Evolutionary conservation across 2,888 invertebrate genomes (phyloP).

Genomic region (Uropetala carovei): DNA sequence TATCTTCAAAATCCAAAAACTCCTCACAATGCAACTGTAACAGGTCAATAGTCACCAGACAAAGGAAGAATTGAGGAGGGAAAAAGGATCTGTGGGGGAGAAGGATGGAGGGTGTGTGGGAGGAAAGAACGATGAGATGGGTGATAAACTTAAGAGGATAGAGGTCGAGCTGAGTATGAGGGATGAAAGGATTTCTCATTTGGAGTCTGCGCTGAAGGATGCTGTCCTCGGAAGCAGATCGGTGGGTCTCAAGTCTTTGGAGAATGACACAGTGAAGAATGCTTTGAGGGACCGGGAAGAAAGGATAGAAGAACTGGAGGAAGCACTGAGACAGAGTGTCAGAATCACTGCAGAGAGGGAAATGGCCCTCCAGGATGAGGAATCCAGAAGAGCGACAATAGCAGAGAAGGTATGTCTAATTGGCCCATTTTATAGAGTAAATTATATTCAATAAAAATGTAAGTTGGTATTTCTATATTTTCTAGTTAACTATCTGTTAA

Average conservation of each 20-base stretch:
- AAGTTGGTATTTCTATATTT: too few species aligned
- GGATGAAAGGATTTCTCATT: slow-evolving; percentile 78
- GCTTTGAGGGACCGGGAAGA: slow-evolving; percentile 77
- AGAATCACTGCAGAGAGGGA: slow-evolving; percentile 84
- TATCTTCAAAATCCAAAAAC: slow-evolving; percentile 41
- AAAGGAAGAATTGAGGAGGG: slow-evolving; percentile 69
- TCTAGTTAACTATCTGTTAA: too few species aligned
- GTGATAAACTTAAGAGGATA: slow-evolving; percentile 34
- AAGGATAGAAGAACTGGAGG: slow-evolving; percentile 87
- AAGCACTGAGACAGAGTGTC: slow-evolving; percentile 89
- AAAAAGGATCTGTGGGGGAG: slow-evolving; percentile 73
- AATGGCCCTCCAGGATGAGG: slow-evolving; percentile 81
- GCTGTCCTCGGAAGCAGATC: slow-evolving; percentile 72
- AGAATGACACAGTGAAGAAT: slow-evolving; percentile 75
- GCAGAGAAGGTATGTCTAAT: slow-evolving; percentile 80
- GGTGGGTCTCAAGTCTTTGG: slow-evolving; percentile 58
- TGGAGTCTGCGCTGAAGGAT: slow-evolving; percentile 78
- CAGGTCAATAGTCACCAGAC: slow-evolving; percentile 66
- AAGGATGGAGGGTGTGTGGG: not conserved
- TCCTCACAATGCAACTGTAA: slow-evolving; percentile 27
- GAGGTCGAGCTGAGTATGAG: slow-evolving; percentile 75
- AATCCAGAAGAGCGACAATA: slow-evolving; percentile 80
- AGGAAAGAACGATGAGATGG: not conserved
- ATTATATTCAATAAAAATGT: too few species aligned
- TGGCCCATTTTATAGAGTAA: not conserved